Percentiles rank a stretch among this genome's conserved stretches.
Evolutionary conservation across 2,797 vertebrate species (phyloP).

Genomic region (Sphenodon punctatus): DNA sequence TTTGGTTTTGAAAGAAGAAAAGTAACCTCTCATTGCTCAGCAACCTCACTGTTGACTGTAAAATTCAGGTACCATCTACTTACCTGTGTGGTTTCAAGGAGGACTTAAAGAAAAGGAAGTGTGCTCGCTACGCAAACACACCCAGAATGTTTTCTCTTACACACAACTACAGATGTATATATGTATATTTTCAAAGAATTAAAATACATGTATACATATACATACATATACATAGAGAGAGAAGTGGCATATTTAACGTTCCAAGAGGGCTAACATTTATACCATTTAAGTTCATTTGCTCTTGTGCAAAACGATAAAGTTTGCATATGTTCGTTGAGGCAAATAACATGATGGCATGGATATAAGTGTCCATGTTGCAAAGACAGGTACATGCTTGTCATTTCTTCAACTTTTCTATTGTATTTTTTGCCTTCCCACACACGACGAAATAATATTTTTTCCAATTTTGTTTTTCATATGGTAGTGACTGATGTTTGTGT

Average conservation of each 20-base stretch:
- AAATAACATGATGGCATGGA: slow-evolving; percentile 34
- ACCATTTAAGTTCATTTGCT: slow-evolving; percentile 46
- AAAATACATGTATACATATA: slow-evolving; percentile 76
- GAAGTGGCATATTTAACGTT: slow-evolving; percentile 55
- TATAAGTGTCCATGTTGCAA: not conserved
- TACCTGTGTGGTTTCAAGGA: slow-evolving; percentile 66
- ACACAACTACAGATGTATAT: slow-evolving; percentile 80
- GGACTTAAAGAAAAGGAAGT: slow-evolving; percentile 26
- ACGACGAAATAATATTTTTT: too few species aligned
- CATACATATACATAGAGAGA: slow-evolving; percentile 82
- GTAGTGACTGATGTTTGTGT: not conserved
- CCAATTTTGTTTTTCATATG: not conserved
- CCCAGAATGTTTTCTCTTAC: slow-evolving; percentile 62
- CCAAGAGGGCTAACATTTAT: slow-evolving; percentile 43
- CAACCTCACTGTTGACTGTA: slow-evolving; percentile 52
- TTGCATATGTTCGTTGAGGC: slow-evolving; percentile 26
- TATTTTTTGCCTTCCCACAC: slow-evolving; percentile 14
- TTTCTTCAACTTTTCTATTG: not conserved
- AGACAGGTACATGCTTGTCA: not conserved
- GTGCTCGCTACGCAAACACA: slow-evolving; percentile 54
- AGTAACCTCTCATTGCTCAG: slow-evolving; percentile 13
- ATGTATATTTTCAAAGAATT: slow-evolving; percentile 70
- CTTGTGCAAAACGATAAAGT: slow-evolving; percentile 30
- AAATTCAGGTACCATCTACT: slow-evolving; percentile 68
- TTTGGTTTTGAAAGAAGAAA: not conserved